These are phyloP conservation scores for Xiphophorus maculatus DNA, from an alignment of 2,113 vertebrate genomes.

Conservation along the genomic window DNA sequence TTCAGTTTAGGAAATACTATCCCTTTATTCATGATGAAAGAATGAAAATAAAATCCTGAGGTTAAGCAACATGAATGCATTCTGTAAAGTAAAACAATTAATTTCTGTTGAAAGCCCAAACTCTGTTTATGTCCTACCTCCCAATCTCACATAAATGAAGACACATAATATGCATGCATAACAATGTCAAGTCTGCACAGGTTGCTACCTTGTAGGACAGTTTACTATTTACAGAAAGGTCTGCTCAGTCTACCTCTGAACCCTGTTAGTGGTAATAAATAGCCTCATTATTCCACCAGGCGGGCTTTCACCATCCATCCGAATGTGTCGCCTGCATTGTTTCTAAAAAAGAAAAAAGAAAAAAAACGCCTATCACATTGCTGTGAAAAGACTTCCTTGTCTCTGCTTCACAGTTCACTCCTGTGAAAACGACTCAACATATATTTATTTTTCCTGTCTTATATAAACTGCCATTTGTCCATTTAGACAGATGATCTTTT, in stretches of 20 bases:
- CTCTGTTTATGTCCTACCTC: background rate
- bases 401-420: conserved; percentile 3
- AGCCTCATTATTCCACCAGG: conserved; percentile 61
- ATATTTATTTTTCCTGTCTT: conserved; percentile 7
- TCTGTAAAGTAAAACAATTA: background rate
- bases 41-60: background rate
- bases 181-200: conserved; percentile 43
- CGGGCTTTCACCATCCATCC: conserved; percentile 48
- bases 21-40: background rate
- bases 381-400: conserved; percentile 24
- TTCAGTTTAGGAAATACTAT: background rate
- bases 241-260: conserved; percentile 47
- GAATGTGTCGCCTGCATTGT: conserved; percentile 44
- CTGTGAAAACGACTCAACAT: conserved; percentile 24
- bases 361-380: background rate
- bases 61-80: background rate
- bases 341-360: conserved; percentile 8
- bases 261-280: conserved; percentile 66
- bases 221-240: conserved; percentile 44
- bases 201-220: conserved; percentile 53
- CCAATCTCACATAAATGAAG: background rate
- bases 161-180: conserved; percentile 8
- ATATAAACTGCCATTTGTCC: conserved; percentile 16
- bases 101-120: background rate
- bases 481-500: conserved; percentile 24